Base-by-base conservation (phyloP, 2,888 invertebrate genomes). In the Sclerodermus sp. region DNA sequence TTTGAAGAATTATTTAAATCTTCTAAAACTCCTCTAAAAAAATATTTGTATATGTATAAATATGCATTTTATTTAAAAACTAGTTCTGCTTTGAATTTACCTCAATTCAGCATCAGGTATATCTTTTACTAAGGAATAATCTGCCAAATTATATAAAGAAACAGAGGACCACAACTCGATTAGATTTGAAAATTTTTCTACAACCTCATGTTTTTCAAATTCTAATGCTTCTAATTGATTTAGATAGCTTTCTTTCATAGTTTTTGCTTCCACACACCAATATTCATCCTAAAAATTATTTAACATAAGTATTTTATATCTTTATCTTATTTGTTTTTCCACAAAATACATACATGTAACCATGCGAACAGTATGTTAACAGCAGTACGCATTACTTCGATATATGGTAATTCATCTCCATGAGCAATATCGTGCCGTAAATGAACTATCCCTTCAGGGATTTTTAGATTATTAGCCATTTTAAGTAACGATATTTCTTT, bases 401-500 rank as follows among this genome's bases (percentile, higher is more conserved):
- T 73, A 0, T 87, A 82, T 13, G 91, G 91, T 29, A 90, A 75
- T 53, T 82, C 82, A 57, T 85, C 82, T 46, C 84, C 84, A 72
- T 93, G 93, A 23, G 91, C 88, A 34, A 88, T 85, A 57, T 89
- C 87, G 73, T 93, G 91, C 45, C 93, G 82, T 45, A 93, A 74
- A 58, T 87, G 85, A 5, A 92, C 86, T 49, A 93, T 82, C 91
- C 91, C 92, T 53, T 86, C 84, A 1, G 93, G 92, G 36, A 93
- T 83, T 37, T 85, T 86, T 50, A 87, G 77, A 73, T 84, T 82
- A 55, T 81, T 81, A 0, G 87, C 88, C 30, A 85, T 84, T 65
- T 81, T 79, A 53, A 85, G 81, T 60, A 85, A 79, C 3, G 79
- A 79, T 8, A 60, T 67, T 14, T 82, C 81, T 67, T 82, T 83